A percentile compares a stretch with the other conserved stretches of the same genome.
phyloP scores from a whole-genome alignment of 53 echinoderm and acorn worm species.

The Antedon mediterranea region DNA sequence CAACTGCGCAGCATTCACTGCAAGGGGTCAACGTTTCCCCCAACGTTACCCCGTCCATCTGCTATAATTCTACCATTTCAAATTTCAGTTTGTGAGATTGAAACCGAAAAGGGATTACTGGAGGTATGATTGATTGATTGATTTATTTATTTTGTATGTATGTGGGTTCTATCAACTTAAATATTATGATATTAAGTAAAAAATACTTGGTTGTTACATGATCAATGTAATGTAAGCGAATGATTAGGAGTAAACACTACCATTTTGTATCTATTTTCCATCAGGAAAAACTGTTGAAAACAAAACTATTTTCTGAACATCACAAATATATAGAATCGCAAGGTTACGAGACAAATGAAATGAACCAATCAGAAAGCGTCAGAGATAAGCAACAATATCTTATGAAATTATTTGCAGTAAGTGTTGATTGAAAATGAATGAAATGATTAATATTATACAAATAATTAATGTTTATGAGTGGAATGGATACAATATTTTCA shows the following conservation, averaged over 20 bases:
- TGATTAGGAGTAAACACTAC: neutral
- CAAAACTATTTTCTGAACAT: slow-evolving; percentile 29
- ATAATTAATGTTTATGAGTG: too few relatives aligned
- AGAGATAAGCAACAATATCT: slow-evolving; percentile 53
- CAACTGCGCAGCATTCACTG: slow-evolving; percentile 81
- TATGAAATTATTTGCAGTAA: slow-evolving; percentile 96
- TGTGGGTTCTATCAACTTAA: too few relatives aligned
- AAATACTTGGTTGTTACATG: too few relatives aligned
- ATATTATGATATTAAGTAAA: too few relatives aligned
- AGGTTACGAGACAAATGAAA: slow-evolving; percentile 42
- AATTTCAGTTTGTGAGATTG: slow-evolving; percentile 76
- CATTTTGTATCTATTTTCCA: neutral
- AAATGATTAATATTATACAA: too few relatives aligned
- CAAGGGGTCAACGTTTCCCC: slow-evolving; percentile 80
- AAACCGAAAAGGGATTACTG: slow-evolving; percentile 66
- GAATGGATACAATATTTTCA: too few relatives aligned
- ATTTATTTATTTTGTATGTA: too few relatives aligned
- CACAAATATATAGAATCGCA: slow-evolving; percentile 26
- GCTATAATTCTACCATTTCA: slow-evolving; percentile 58
- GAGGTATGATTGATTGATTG: slow-evolving; percentile 49
- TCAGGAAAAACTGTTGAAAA: slow-evolving; percentile 63
- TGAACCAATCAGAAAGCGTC: slow-evolving; percentile 20
- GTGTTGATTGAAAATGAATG: too few relatives aligned
- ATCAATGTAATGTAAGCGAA: too few relatives aligned
- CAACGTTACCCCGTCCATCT: slow-evolving; percentile 74